These are phyloP conservation scores for Seira musarum DNA, from an alignment of 2,888 invertebrate species.

Conservation along the genomic window DNA sequence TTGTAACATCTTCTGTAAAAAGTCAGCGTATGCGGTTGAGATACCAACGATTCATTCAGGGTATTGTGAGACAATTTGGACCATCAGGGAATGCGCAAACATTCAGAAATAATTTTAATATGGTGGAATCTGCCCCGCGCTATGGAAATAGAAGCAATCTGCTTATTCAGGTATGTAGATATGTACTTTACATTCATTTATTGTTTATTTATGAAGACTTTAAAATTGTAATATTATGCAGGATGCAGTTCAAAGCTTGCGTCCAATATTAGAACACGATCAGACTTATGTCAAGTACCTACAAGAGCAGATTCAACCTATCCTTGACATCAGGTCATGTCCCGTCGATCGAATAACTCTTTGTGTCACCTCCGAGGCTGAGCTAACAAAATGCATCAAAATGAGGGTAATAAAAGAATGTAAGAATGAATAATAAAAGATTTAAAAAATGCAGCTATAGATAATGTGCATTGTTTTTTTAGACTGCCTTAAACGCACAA, in stretches of 20 bases:
- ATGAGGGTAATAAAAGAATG: conserved; percentile 81
- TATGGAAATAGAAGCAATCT: conserved; percentile 83
- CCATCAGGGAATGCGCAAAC: conserved; percentile 22
- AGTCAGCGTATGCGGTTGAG: conserved; percentile 74
- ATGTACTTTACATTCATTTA: neutral
- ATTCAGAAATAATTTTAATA: conserved; percentile 71
- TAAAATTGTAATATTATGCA: conserved; percentile 73
- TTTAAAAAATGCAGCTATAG: neutral
- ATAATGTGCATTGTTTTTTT: conserved; percentile 58
- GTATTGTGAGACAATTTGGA: conserved; percentile 70
- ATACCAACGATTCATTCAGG: conserved; percentile 72
- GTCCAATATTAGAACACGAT: conserved; percentile 79
- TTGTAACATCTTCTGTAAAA: conserved; percentile 89
- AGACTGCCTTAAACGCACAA: conserved; percentile 91
- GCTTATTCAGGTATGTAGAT: conserved; percentile 83
- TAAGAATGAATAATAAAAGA: neutral
- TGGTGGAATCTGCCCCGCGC: conserved; percentile 82
- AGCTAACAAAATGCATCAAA: conserved; percentile 91
- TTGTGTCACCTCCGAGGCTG: conserved; percentile 92
- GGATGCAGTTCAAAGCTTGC: conserved; percentile 83
- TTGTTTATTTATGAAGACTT: neutral
- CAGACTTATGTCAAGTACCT: conserved; percentile 86
- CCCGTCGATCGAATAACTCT: conserved; percentile 88
- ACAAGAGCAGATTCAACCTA: conserved; percentile 79
- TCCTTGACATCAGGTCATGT: conserved; percentile 85